Base-by-base conservation (phyloP, 2,113 vertebrate species). In the Amphiprion ocellaris region DNA sequence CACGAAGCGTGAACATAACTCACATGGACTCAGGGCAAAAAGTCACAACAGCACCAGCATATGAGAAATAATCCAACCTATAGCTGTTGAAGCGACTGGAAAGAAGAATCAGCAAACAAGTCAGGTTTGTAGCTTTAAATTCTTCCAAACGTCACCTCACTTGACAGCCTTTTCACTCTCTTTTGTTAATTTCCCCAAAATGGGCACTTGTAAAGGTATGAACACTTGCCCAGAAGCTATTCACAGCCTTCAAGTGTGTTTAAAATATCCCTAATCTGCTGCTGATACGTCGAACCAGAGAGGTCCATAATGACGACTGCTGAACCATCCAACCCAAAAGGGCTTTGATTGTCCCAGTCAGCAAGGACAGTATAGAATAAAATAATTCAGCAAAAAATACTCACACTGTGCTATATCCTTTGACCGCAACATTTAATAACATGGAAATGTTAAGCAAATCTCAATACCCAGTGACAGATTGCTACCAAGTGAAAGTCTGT, bases 401-500 rank as follows among this genome's bases (percentile, higher is more conserved):
- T 53, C 50, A 21, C 33, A 37, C 7, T 9, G 8, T 33, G 54
- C n/a, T 56, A 10, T 73, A 53, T 69, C 52, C 50, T 30, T 14
- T 46, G 15, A 55, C 17, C 55, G 23, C 16, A 11, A 24, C 14
- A 62, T 50, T 63, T 50, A 58, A 44, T 46, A 52, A 39, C 54
- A 5, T 56, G 46, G 4, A 4, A 76, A 30, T 44, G 12, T 37
- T 44, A 47, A 54, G 49, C 72, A 50, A 59, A 55, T 60, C 11
- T 17, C 41, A 59, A 21, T 28, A 54, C 50, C 54, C 52, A 77
- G 59, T 61, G 75, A 50, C 78, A 76, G 62, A 79, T 65, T 69
- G 62, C 41, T 56, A 30, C 73, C 61, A 66, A 71, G 24, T 69
- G 62, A 54, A 66, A 73, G 58, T 81, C 74, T 86, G 80, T 71